These are phyloP conservation scores for Falco novaeseelandiae DNA, from an alignment of 2,797 vertebrate species.

Conservation along the genomic window DNA sequence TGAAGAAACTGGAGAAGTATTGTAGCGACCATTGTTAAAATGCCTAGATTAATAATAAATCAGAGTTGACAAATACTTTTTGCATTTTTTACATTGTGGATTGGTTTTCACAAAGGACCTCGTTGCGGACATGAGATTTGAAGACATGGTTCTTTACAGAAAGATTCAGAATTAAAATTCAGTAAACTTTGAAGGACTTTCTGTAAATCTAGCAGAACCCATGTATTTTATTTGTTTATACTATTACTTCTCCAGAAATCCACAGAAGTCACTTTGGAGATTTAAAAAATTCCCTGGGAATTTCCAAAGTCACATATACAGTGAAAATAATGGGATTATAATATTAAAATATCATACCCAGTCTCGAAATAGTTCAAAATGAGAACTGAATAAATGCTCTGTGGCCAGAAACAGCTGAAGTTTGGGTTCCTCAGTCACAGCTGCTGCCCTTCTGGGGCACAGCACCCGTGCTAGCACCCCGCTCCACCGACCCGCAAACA, in stretches of 20 bases:
- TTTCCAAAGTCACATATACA: background rate
- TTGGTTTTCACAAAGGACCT: background rate
- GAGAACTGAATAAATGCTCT: background rate
- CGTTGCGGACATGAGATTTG: fast-evolving
- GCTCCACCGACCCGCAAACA: fast-evolving
- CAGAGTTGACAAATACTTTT: background rate
- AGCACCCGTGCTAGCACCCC: fast-evolving
- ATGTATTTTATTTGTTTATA: fast-evolving
- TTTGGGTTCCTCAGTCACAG: background rate
- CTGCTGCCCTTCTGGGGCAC: background rate
- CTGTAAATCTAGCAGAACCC: background rate
- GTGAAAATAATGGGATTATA: background rate
- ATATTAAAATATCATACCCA: background rate
- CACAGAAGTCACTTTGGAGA: background rate
- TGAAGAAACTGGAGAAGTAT: background rate
- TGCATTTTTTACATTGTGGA: background rate
- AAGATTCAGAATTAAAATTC: background rate
- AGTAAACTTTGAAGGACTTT: background rate
- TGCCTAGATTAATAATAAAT: background rate
- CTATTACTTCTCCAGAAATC: background rate
- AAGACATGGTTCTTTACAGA: background rate
- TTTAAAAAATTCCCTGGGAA: background rate
- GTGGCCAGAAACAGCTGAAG: background rate
- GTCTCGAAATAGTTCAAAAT: background rate
- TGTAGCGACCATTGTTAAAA: background rate